These are phyloP conservation scores for Nylanderia fulva DNA, from an alignment of 1,140 invertebrate genomes.

Conservation along the genomic window DNA sequence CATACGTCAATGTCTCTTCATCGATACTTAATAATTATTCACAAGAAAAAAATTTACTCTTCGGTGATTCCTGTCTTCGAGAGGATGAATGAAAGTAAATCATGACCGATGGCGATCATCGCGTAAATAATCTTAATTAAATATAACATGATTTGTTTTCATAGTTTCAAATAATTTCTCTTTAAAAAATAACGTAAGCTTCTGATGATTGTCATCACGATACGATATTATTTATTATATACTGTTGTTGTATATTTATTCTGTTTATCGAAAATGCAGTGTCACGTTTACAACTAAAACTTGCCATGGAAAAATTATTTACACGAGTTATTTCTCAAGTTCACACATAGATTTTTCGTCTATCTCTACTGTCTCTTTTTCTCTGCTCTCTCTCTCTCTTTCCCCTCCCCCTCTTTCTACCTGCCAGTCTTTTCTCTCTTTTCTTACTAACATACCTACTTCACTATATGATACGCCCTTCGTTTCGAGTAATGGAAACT, in stretches of 20 bases:
- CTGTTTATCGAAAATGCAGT: constrained; percentile 38
- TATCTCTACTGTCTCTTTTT: neutral
- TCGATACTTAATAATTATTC: constrained; percentile 74
- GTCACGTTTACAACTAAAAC: constrained; percentile 41
- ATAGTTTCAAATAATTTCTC: constrained; percentile 1
- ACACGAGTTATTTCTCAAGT: constrained; percentile 47
- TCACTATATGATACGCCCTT: constrained; percentile 32
- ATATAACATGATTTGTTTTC: neutral
- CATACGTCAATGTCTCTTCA: constrained; percentile 71
- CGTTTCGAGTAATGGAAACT: constrained; percentile 55
- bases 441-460: neutral
- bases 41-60: constrained; percentile 50
- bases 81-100: neutral
- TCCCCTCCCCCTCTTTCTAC: neutral
- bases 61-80: neutral
- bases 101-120: too few species aligned
- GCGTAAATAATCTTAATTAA: constrained; percentile 13
- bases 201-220: neutral
- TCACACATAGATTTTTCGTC: constrained; percentile 3
- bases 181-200: neutral
- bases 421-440: constrained; percentile 3
- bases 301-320: constrained; percentile 49
- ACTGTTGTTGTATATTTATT: constrained; percentile 10
- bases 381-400: neutral
- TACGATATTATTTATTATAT: constrained; percentile 25